Evolutionary conservation across 2,888 invertebrate species (phyloP), one percentile per base, ranked within the genome.

Genomic region (Cryptus viduatorius): DNA sequence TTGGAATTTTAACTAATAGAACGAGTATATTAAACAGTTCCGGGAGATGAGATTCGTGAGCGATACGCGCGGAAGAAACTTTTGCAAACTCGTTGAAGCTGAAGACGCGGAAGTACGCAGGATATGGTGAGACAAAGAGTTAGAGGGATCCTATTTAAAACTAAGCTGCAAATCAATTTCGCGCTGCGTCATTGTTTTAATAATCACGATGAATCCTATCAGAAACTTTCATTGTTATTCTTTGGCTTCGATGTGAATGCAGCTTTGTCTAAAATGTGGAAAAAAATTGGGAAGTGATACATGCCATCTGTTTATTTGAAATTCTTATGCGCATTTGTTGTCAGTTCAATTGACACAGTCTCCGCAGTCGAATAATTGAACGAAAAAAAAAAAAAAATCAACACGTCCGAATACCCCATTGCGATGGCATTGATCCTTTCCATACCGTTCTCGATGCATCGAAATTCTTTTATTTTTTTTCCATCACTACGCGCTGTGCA

Each of bases 391-490:
- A 12, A 24, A 56, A 16, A 24, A 56, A 19, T 4, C 37, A 56
- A 24, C 8, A 19, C 56, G 19, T 19, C 3, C 14, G 0, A 14
- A 59, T 12, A 3, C 12, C 0, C 29, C 24, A 14, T 24, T 7
- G 7, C 31, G 29, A 59, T 42, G 69, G 56, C 46, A 68, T 61
- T 80, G 82, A 86, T 85, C 79, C 78, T 68, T 37, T 61, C 67
- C 65, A 44, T 56, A 12, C 61, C 46, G 50, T 56, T 64, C 69
- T 56, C 50, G 65, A 68, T 67, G 61, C 56, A 14, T n/a, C 10
- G 14, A 31, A 24, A 59, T 14, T 31, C 81, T 19, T n/a, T 19
- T 56, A 10, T 84, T 78, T 37, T 53, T 67, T 64, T 78, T 64
- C 24, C 19, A 24, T 48, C 24, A 7, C 37, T 29, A 19, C n/a